phyloP scores from a whole-genome alignment of 2,113 vertebrate genomes.

The Emydura subglobosa region DNA sequence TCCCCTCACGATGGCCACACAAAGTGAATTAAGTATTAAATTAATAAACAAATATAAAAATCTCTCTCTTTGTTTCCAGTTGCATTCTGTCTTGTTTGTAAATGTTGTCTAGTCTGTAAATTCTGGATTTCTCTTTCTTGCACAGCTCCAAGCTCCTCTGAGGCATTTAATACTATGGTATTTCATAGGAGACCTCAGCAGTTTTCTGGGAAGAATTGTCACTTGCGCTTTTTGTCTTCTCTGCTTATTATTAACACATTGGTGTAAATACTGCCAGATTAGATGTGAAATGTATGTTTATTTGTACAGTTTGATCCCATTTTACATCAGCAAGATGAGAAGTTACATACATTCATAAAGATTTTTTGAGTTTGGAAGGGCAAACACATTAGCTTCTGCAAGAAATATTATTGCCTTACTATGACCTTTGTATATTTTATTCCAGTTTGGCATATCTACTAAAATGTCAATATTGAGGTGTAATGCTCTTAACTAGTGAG shows the following conservation, averaged over 20 bases:
- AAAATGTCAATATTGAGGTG: not conserved
- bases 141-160: not conserved
- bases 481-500: not conserved
- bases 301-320: not conserved
- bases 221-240: not conserved
- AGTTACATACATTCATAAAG: not conserved
- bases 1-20: not conserved
- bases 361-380: not conserved
- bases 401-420: not conserved
- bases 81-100: accelerated
- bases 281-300: not conserved
- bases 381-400: not conserved
- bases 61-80: not conserved
- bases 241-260: not conserved
- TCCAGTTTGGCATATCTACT: not conserved
- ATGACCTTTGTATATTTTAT: not conserved
- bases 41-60: not conserved
- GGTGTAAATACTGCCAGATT: not conserved
- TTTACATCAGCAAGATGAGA: not conserved
- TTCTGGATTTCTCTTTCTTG: not conserved
- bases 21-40: not conserved
- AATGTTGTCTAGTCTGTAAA: not conserved
- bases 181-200: not conserved
- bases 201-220: accelerated
- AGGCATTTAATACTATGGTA: not conserved